These are phyloP conservation scores for Toxonevra muliebris DNA, from an alignment of 2,888 invertebrate genomes.

Conservation along the genomic window DNA sequence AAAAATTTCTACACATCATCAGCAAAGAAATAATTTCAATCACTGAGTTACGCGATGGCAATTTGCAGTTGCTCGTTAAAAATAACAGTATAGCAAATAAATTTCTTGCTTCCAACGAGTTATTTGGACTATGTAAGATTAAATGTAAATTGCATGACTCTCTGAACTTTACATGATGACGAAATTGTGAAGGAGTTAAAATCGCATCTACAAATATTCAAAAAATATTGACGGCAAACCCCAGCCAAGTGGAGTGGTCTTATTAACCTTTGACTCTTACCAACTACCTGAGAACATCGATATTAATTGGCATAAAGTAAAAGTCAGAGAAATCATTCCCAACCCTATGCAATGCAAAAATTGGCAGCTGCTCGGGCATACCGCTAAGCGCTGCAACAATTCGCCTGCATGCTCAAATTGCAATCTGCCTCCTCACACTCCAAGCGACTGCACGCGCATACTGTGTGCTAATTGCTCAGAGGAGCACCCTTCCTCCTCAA, in stretches of 20 bases:
- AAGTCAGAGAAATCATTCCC: constrained; percentile 13
- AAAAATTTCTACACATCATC: no score
- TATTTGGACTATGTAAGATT: no score
- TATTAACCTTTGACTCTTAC: constrained; percentile 19
- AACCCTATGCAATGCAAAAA: constrained; percentile 28
- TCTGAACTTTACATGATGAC: constrained; percentile 16
- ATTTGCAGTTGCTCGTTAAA: no score
- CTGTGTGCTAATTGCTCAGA: constrained; percentile 1
- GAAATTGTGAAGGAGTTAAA: no score
- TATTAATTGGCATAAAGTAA: constrained; percentile 17
- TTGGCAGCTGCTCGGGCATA: constrained; percentile 30
- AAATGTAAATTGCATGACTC: no score
- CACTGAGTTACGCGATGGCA: no score
- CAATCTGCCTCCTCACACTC: not conserved
- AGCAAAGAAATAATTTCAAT: no score
- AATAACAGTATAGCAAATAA: no score
- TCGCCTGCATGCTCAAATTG: not conserved
- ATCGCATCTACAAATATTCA: constrained; percentile 1
- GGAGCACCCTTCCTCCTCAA: constrained; percentile 9
- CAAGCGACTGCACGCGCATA: constrained; percentile 4
- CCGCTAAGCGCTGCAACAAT: constrained; percentile 22
- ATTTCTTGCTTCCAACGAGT: no score
- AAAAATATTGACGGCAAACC: not conserved
- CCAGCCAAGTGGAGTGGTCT: not conserved
- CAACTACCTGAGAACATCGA: constrained; percentile 10